Evolutionary conservation across 2,113 vertebrate species (phyloP).

Genomic region (Microtus richardsoni): DNA sequence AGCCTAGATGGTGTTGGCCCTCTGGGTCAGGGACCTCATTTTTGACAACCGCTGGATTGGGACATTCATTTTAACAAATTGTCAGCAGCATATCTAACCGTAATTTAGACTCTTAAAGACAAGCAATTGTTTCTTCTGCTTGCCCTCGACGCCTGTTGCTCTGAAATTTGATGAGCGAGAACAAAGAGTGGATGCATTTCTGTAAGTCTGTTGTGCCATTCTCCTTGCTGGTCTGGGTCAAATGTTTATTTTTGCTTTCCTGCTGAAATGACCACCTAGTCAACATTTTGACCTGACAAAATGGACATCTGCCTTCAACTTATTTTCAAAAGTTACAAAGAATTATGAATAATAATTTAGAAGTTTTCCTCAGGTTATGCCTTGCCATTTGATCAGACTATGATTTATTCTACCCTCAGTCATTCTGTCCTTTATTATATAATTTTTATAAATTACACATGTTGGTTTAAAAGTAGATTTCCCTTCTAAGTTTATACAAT

Average conservation of each 20-base stretch:
- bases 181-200: not conserved
- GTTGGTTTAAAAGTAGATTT: not conserved
- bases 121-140: not conserved
- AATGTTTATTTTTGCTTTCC: not conserved
- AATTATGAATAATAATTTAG: not conserved
- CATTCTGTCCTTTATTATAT: slow-evolving; percentile 16
- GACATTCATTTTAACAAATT: not conserved
- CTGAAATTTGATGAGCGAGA: not conserved
- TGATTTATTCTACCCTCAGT: not conserved
- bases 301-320: not conserved
- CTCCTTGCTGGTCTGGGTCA: not conserved
- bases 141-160: not conserved
- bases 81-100: not conserved
- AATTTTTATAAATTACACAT: not conserved
- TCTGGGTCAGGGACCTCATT: not conserved
- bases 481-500: not conserved
- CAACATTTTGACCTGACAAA: not conserved
- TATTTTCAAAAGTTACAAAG: not conserved
- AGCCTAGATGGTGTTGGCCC: not conserved
- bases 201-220: not conserved
- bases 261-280: not conserved
- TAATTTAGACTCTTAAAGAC: not conserved
- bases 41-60: not conserved
- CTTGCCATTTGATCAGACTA: not conserved
- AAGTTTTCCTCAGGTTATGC: not conserved